These are phyloP conservation scores for Micrastur ruficollis DNA, from an alignment of 2,797 vertebrate genomes.

Conservation along the genomic window DNA sequence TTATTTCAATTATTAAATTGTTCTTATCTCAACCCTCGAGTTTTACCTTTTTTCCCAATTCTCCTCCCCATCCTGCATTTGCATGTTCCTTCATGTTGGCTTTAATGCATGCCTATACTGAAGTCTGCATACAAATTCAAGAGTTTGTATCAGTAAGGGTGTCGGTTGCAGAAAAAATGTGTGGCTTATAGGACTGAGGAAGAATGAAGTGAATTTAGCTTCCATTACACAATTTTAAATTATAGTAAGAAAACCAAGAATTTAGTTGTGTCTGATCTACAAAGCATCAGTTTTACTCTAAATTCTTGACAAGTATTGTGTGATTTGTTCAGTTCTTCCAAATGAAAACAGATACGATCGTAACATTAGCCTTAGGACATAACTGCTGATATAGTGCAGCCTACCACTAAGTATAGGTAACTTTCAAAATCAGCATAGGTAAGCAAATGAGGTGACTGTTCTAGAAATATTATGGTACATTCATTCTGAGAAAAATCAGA, in stretches of 20 bases:
- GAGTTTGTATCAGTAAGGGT: neutral
- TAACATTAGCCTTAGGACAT: neutral
- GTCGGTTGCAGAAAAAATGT: neutral
- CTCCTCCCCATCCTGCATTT: neutral
- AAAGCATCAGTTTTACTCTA: neutral
- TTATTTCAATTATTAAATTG: too few relatives aligned
- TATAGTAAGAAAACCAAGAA: neutral
- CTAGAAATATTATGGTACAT: neutral
- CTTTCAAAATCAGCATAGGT: neutral
- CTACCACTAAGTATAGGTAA: neutral
- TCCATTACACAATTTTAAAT: neutral
- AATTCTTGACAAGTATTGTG: neutral
- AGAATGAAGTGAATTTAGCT: neutral
- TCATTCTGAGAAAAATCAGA: neutral
- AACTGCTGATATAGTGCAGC: neutral
- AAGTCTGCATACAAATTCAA: neutral
- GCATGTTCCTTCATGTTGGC: neutral
- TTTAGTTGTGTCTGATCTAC: neutral
- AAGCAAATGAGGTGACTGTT: neutral
- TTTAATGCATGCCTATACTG: neutral
- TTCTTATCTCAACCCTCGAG: too few relatives aligned
- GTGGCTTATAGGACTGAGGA: neutral
- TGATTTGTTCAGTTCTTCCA: neutral
- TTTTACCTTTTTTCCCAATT: too few relatives aligned
- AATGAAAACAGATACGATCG: neutral